Base-by-base conservation (phyloP, 2,113 vertebrate species). In the Anas platyrhynchos region DNA sequence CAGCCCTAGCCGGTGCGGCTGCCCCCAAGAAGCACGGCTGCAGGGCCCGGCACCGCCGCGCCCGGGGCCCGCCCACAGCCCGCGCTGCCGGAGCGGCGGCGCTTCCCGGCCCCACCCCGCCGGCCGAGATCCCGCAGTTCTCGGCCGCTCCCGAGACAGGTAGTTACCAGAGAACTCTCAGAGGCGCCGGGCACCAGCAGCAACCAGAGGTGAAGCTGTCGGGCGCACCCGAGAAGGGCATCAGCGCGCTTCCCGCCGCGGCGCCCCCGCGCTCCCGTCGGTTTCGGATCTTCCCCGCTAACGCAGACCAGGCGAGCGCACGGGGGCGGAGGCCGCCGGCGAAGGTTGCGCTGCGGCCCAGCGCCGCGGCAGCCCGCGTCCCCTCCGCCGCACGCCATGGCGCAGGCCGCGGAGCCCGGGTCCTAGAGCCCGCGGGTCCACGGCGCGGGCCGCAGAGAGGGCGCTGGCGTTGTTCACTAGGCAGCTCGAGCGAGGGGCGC, bases 161-260 rank as follows among this genome's bases (percentile, higher is more conserved):
- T 89, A 93, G 68, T 93, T 93, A 93, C 91, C 91, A 93, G 91
- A 93, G 75, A 27, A 22, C 75, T 75, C 62, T 56, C 43, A 93
- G 81, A 89, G 86, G 81, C 75, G 68, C 62, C 75, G 68, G 91
- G 86, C 86, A 93, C 86, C 91, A 93, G 62, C 91, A 89, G 86
- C 91, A 93, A 43, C 86, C 74, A 68, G 67, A 48, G 34, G 86
- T n/a, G 80, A 89, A 63, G 81, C 68, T 80, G 62, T 75, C 91
- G 67, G 75, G 75, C 86, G 68, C 86, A 16, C 43, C 81, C 44
- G 86, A 93, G 81, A 93, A 75, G 48, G 81, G 86, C 91, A 93
- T 93, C 48, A 36, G 56, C 41, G 73, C 85, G 3, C 26, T 44
- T 77, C 41, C 43, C 50, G 63, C 50, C 48, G 77, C 89, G 43